Evolutionary conservation across 2,797 vertebrate species (phyloP).

Genomic region (Eleutherodactylus coqui): DNA sequence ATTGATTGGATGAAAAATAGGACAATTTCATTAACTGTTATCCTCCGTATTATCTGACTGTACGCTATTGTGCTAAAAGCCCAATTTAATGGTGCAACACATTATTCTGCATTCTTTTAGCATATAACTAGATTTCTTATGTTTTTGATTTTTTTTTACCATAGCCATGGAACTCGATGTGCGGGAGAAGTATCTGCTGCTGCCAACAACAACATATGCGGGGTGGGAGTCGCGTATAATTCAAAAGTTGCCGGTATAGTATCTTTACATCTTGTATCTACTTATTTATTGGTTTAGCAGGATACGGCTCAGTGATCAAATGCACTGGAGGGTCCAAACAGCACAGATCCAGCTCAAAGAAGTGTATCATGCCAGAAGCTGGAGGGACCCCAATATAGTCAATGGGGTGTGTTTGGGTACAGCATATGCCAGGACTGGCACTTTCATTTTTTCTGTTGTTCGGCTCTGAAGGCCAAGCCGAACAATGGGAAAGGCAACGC

Average conservation of each 20-base stretch:
- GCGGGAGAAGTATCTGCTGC: conserved; percentile 97
- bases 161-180: conserved; percentile 95
- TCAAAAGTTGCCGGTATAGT: conserved; percentile 94
- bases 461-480: too few relatives aligned
- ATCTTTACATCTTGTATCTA: background rate
- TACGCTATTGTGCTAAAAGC: background rate
- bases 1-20: background rate
- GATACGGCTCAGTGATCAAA: too few relatives aligned
- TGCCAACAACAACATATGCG: conserved; percentile 98
- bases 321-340: too few relatives aligned
- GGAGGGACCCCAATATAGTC: too few relatives aligned
- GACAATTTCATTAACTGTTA: background rate
- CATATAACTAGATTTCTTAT: background rate
- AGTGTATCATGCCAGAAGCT: too few relatives aligned
- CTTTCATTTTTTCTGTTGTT: too few relatives aligned
- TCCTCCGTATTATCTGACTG: background rate
- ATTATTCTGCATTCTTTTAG: background rate
- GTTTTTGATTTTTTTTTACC: conserved; percentile 54
- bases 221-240: conserved; percentile 95
- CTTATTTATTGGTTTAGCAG: background rate
- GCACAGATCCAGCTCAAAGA: too few relatives aligned
- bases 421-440: too few relatives aligned
- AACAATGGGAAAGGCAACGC: too few relatives aligned
- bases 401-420: too few relatives aligned
- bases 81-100: background rate